These are phyloP conservation scores for Drosophila triauraria DNA, from an alignment of 1,140 invertebrate species.

Conservation along the genomic window DNA sequence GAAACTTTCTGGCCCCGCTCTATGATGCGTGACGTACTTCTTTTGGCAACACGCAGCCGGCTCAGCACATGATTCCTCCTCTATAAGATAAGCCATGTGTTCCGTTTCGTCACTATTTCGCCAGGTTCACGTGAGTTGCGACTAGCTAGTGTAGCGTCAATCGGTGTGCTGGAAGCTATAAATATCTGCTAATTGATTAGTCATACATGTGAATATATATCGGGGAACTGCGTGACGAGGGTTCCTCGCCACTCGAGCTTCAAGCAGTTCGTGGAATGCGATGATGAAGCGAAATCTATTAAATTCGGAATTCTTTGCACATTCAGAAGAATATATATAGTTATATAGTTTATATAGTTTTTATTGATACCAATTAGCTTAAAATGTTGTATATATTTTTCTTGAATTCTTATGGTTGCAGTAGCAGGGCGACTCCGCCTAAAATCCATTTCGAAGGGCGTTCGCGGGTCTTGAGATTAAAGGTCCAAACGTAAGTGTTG, in stretches of 20 bases:
- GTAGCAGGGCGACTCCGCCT: constrained; percentile 95
- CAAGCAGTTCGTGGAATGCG: constrained; percentile 8
- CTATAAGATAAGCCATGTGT: constrained; percentile 19
- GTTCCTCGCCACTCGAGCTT: constrained; percentile 1
- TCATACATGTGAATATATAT: constrained; percentile 22
- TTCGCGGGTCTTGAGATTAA: constrained; percentile 96
- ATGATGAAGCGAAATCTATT: constrained; percentile 3
- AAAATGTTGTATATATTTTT: background rate
- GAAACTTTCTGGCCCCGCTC: background rate
- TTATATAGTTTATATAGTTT: too few species aligned
- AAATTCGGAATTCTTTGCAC: background rate
- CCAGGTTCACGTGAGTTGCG: constrained; percentile 36
- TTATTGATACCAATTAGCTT: background rate
- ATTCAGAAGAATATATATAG: background rate
- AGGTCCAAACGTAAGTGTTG: constrained; percentile 97
- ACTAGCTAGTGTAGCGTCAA: background rate
- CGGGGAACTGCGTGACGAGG: constrained; percentile 8
- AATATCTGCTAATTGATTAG: constrained; percentile 55
- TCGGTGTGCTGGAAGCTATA: constrained; percentile 33
- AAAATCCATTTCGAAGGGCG: constrained; percentile 96
- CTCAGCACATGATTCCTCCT: constrained; percentile 7
- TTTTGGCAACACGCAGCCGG: constrained; percentile 19
- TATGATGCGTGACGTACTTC: constrained; percentile 6
- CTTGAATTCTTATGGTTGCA: constrained; percentile 88
- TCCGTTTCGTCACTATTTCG: constrained; percentile 27